Base-by-base conservation (phyloP, 2,113 vertebrate genomes). In the Anguilla rostrata region DNA sequence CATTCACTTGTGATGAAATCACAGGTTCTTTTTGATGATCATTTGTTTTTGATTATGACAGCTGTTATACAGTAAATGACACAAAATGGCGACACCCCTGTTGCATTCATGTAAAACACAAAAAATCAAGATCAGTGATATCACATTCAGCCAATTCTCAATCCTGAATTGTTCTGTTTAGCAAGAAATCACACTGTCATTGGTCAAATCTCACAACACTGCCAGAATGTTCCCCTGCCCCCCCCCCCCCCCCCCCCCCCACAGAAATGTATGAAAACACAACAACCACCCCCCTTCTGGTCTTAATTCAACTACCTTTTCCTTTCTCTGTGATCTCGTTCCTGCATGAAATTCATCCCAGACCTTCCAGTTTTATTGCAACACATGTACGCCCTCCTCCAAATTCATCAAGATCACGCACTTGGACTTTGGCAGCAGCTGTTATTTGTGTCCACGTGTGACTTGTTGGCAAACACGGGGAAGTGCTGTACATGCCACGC, bases 391-490 rank as follows among this genome's bases (percentile, higher is more conserved):
- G 60, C 60, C 22, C 1, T 41, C 5, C 34, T 40, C 78, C 1
- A 39, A 41, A 80, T 80, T 39, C 78, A 14, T n/a, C 34, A 2
- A 22, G 26, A 15, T 80, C 15, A 80, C 39, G 16, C 39, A 80
- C 39, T 40, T 5, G 78, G 34, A 80, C 78, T 41, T 39, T 40
- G 34, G 78, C 39, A 18, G 11, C 4, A 18, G 39, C 18, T 1
- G 7, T 80, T 14, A 80, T 80, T 80, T 80, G 41, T 80, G 78
- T 39, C 78, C 78, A 40, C 78, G 34, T 40, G 78, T 80, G 78
- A 80, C 78, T 80, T 80, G 78, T 80, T 80, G 78, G 39, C 78
- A 80, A 80, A 80, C 78, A 80, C 78, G 6, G 78, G 5, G 78
- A 14, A 39, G 39, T 40, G 78, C 78, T 18, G 39, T 41, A 18